A percentile compares a stretch with the other conserved stretches of the same genome.
Conservation (phyloP, 2,113 vertebrate species). For the Probosciger aterrimus region DNA sequence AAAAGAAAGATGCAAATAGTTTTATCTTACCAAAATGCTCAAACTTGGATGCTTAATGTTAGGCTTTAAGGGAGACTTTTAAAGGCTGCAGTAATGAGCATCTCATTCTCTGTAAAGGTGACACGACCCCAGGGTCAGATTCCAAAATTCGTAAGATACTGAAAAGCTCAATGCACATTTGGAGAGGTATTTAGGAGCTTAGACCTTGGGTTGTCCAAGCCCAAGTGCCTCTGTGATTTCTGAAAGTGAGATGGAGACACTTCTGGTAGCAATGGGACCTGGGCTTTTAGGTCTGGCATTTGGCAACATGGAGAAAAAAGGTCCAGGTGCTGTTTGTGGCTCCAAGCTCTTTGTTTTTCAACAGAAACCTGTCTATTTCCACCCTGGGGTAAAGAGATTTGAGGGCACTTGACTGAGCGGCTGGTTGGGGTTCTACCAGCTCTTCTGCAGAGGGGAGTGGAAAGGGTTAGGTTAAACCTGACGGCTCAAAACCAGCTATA, state of each 20-base stretch:
- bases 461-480: background rate
- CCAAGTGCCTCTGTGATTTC: background rate
- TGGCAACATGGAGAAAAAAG: fast-evolving
- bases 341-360: background rate
- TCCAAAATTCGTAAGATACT: background rate
- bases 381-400: background rate
- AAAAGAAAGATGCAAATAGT: background rate
- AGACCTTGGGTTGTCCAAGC: background rate
- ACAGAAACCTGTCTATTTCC: background rate
- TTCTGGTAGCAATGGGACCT: background rate
- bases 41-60: background rate
- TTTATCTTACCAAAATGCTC: background rate
- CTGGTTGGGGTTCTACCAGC: background rate
- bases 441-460: background rate
- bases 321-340: background rate
- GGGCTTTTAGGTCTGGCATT: background rate
- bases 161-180: background rate
- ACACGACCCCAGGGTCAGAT: background rate
- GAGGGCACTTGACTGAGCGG: fast-evolving
- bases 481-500: background rate
- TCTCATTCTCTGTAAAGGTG: background rate
- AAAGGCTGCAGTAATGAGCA: background rate
- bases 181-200: background rate
- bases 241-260: background rate
- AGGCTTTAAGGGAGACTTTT: background rate